Evolutionary conservation across 2,888 invertebrate species (phyloP).

Genomic region (Sabellastarte sp.): DNA sequence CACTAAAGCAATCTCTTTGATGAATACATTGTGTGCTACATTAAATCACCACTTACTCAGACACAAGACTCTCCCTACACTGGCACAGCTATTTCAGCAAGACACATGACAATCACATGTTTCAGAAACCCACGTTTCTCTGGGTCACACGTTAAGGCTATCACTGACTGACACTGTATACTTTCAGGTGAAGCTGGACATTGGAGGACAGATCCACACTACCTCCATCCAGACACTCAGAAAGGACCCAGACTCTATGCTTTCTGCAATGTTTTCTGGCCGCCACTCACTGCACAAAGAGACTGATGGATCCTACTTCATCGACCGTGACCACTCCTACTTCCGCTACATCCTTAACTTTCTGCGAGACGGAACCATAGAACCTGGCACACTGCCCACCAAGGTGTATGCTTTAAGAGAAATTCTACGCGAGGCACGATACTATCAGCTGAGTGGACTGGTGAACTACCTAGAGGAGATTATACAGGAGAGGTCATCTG

Average conservation of each 20-base stretch:
- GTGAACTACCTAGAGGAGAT: constrained; percentile 18
- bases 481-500: constrained; percentile 2
- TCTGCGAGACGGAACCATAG: constrained; percentile 47
- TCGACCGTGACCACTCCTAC: constrained; percentile 38
- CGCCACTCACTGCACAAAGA: constrained; percentile 28
- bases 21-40: too few relatives aligned
- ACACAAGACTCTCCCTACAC: neutral
- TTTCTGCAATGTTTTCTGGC: constrained; percentile 38
- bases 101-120: too few relatives aligned
- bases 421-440: constrained; percentile 33
- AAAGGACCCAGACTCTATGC: constrained; percentile 29
- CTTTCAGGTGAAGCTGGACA: constrained; percentile 32
- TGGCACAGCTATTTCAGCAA: too few relatives aligned
- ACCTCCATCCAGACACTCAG: constrained; percentile 36
- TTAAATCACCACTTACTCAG: too few relatives aligned
- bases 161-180: constrained; percentile 21
- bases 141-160: too few relatives aligned
- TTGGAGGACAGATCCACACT: constrained; percentile 34
- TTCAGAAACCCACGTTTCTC: too few relatives aligned
- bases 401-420: constrained; percentile 28
- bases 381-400: constrained; percentile 28
- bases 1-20: too few relatives aligned
- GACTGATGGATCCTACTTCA: constrained; percentile 37
- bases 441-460: constrained; percentile 30
- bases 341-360: constrained; percentile 54